Conservation (phyloP, 1,140 invertebrate genomes). For the Brachionus koreanus region DNA sequence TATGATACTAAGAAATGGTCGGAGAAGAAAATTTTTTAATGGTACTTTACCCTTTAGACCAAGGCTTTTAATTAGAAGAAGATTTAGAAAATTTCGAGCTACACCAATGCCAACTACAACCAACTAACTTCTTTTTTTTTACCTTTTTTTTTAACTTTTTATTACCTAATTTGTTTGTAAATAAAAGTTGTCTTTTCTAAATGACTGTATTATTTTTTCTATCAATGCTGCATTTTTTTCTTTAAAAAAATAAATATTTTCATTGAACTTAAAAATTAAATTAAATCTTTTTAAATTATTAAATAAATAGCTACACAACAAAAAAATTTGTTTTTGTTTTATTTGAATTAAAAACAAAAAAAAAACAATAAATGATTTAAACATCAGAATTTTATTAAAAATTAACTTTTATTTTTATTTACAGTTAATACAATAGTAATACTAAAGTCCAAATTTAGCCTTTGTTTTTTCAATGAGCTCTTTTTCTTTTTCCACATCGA, state of each 20-base stretch:
- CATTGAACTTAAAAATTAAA: no score
- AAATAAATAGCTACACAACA: no score
- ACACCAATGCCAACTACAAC: background rate
- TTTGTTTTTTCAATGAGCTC: constrained; percentile 41
- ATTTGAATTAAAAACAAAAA: no score
- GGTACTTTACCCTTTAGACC: background rate
- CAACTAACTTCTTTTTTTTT: background rate
- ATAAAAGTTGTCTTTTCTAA: background rate
- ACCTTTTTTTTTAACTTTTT: background rate
- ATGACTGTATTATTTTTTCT: no score
- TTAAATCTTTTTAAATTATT: no score
- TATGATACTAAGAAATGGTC: background rate
- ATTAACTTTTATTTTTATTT: background rate
- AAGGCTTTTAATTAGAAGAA: background rate
- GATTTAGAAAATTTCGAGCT: background rate
- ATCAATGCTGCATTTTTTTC: no score
- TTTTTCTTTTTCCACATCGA: constrained; percentile 43
- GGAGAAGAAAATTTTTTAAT: background rate
- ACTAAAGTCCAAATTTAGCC: constrained; percentile 29
- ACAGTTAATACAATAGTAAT: background rate
- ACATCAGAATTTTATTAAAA: background rate
- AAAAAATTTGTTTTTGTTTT: no score
- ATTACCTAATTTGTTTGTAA: background rate
- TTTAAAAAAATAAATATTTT: no score
- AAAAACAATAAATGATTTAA: no score